Conservation (phyloP, 2,113 vertebrate genomes). For the Synodontis membranacea region DNA sequence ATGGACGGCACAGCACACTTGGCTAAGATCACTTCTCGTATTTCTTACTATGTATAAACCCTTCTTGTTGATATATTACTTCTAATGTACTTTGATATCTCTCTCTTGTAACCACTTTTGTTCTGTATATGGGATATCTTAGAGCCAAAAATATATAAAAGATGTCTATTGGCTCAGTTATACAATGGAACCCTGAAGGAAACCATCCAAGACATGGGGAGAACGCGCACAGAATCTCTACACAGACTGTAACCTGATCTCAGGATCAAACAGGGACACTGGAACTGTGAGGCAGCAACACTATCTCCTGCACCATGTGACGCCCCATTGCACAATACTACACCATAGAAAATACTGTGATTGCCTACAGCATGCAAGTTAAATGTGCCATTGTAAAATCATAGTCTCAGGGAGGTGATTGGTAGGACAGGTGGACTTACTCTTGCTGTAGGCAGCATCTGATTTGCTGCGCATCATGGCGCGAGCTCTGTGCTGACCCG, state of each 20-base stretch:
- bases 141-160: background rate
- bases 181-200: background rate
- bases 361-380: background rate
- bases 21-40: background rate
- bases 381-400: background rate
- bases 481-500: constrained; percentile 80
- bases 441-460: constrained; percentile 83
- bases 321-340: background rate
- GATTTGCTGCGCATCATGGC: constrained; percentile 87
- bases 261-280: background rate
- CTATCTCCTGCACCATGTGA: background rate
- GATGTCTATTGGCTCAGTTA: background rate
- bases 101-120: background rate
- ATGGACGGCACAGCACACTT: background rate
- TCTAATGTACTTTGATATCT: background rate
- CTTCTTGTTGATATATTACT: background rate
- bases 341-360: background rate
- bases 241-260: background rate
- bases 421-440: constrained; percentile 58
- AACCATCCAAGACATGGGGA: background rate
- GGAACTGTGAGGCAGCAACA: background rate
- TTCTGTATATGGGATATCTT: background rate
- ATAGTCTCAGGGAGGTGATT: background rate
- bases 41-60: background rate
- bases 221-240: background rate